Conservation (phyloP, 2,797 vertebrate species). For the Hydrocynus forskahlii region DNA sequence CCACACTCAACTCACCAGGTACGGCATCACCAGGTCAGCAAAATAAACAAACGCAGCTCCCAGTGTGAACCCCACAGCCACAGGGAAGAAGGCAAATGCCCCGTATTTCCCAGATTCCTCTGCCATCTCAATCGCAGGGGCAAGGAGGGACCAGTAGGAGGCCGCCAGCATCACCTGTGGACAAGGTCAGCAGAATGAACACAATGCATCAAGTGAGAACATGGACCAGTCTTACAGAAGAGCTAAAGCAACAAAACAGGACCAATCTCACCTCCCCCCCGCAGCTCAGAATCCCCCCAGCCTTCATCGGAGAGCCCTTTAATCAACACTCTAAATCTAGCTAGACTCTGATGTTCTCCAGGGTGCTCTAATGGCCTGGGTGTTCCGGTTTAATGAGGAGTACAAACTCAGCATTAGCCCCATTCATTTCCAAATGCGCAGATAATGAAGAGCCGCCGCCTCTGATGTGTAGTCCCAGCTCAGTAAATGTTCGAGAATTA, state of each 20-base stretch:
- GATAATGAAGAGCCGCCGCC: too few species aligned
- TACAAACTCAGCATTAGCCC: too few species aligned
- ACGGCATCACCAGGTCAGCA: constrained; percentile 85
- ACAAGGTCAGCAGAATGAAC: neutral
- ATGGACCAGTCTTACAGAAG: too few species aligned
- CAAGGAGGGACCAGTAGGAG: constrained; percentile 95
- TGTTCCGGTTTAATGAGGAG: too few species aligned
- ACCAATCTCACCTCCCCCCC: too few species aligned
- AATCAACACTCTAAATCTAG: too few species aligned
- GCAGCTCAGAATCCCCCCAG: too few species aligned
- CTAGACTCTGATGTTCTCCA: neutral
- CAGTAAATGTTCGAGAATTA: too few species aligned
- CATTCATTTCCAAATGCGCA: too few species aligned
- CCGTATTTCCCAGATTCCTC: constrained; percentile 88
- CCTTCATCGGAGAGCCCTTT: neutral
- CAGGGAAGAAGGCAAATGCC: constrained; percentile 87
- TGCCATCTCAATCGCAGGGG: constrained; percentile 92
- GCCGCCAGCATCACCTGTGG: constrained; percentile 94
- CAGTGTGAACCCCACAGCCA: constrained; percentile 87
- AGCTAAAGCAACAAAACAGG: too few species aligned
- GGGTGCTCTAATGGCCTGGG: neutral
- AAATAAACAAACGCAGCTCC: constrained; percentile 91
- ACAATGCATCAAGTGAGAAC: too few species aligned
- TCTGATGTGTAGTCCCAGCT: too few species aligned
- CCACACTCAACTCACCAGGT: constrained; percentile 81